Base-by-base conservation (phyloP, 1,140 invertebrate genomes). In the Gryon sp. region DNA sequence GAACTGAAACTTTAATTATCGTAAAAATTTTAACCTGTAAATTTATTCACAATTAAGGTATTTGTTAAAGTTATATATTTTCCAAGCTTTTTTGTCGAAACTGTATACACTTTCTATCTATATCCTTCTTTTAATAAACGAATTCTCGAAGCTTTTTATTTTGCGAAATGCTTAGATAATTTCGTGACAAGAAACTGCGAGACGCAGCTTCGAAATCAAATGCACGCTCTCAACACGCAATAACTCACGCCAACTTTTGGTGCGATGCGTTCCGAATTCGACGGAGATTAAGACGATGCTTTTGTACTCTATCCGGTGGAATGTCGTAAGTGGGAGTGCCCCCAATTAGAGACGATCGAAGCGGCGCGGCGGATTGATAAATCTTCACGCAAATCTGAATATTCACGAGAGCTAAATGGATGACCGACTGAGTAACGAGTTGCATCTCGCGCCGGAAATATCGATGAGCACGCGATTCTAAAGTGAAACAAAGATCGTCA, bases 341-440 rank as follows among this genome's bases (percentile, higher is more conserved):
- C 41, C 68, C 69, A 74, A 74, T 78, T 78, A 78, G 66, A 62
- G 76, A 4, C 55, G 59, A 63, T 57, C 48, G 65, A 57, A 73
- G 55, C 50, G 38, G 41, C 63, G 55, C 40, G 60, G 62, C 34
- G 53, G 52, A 65, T 70, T 74, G 79, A 80, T 82, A 79, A 80
- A 80, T 79, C 72, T 76, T 62, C 28, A 55, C 63, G 52, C 55
- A 69, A 80, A 78, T 80, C 76, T 82, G 77, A 79, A 82, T 82
- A 80, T 80, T 82, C 79, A 82, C 63, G 75, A n/a, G n/a, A 78
- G 69, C 76, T 22, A 75, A 73, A 60, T 74, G 66, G 76, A 76
- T 72, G 80, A 75, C 18, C 70, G 50, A 60, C 62, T 72, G 74
- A 78, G 76, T 79, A 80, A 80, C 76, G 78, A 80, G 48, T 55